Evolutionary conservation across 2,797 vertebrate genomes (phyloP), one percentile per base, ranked within the genome.

Genomic region (Threskiornis aethiopicus): DNA sequence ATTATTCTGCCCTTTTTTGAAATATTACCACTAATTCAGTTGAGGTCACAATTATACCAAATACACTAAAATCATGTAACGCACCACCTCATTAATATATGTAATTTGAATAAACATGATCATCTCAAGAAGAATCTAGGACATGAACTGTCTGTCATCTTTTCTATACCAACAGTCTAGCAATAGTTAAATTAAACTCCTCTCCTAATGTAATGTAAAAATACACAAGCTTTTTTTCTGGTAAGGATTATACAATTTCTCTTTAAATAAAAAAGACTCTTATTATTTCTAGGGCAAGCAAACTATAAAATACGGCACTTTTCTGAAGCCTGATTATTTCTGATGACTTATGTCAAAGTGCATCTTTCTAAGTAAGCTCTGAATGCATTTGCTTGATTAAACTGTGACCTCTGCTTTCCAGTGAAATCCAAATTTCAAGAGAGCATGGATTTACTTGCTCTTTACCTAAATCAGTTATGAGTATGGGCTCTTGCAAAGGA

Each of bases 381-480:
- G 20, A 65, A 54, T 37, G 22, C 3, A 21, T 72, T 35, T 65
- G 14, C 25, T 46, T 44, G 16, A 69, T 73, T 70, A 80, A 92
- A 62, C 15, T n/a, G 22, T 26, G 65, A 81, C 42, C 7, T 72
- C 49, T 70, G 13, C 28, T 90, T 62, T 81, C 39, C 62, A 67
- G 3, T 33, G 42, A 90, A 79, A 79, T 7, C 6, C 37, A 69
- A 49, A 64, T 62, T 84, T 37, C 49, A 55, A 58, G 37, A n/a
- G 1, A 76, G 15, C 2, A 29, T 2, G 6, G 44, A 85, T 57
- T 71, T 58, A 87, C 55, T 61, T 0, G 5, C 18, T 90, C n/a
- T 93, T 98, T 98, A 99, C 99, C 99, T 82, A 99, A 98, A 97
- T 99, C 99, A 10, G 99, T 99, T 97, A 99, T 99, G 95, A 99